phyloP scores from a whole-genome alignment of 1,140 invertebrate species.

The Sminthurinus signatus region DNA sequence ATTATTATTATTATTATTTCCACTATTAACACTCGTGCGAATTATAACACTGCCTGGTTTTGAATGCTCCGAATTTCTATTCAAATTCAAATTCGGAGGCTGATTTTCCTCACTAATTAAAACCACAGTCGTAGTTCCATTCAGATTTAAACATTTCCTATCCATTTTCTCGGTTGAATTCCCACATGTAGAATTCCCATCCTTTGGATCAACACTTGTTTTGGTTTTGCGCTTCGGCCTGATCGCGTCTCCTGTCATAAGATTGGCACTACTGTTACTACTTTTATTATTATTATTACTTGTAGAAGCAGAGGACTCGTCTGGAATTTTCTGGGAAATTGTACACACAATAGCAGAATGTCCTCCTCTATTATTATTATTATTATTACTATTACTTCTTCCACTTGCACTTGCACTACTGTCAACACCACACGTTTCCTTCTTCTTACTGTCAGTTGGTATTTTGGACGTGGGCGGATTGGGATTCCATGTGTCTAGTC shows the following conservation, averaged over 20 bases:
- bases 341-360: conserved; percentile 35
- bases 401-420: background rate
- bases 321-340: conserved; percentile 36
- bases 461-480: conserved; percentile 1
- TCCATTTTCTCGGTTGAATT: conserved; percentile 13
- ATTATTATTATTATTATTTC: background rate
- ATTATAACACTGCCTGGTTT: no score
- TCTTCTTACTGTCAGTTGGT: background rate
- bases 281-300: background rate
- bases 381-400: background rate
- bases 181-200: conserved; percentile 9
- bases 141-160: background rate
- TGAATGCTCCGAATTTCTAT: background rate
- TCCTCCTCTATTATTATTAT: background rate
- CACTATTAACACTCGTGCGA: no score
- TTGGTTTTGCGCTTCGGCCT: no score
- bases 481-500: conserved; percentile 39
- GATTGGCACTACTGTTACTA: background rate
- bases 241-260: background rate
- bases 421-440: background rate
- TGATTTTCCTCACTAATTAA: conserved; percentile 23
- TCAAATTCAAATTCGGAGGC: no score
- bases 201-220: background rate
- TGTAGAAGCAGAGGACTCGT: background rate
- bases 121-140: conserved; percentile 33